These are phyloP conservation scores for Lanius ludovicianus DNA, from an alignment of 2,113 vertebrate genomes.

Conservation along the genomic window DNA sequence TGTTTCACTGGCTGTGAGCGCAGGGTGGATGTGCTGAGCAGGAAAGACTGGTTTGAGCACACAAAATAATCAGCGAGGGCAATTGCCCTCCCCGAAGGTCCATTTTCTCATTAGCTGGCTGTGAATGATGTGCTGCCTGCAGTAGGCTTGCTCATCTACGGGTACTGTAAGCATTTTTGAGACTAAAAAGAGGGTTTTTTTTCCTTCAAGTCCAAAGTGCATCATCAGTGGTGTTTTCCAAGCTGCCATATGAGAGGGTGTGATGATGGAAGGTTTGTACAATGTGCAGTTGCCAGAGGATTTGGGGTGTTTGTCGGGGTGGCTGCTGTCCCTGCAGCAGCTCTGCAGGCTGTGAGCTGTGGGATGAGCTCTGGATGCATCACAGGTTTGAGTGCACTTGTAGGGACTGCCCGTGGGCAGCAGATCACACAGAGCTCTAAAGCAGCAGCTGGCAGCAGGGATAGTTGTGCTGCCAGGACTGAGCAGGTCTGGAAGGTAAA, in stretches of 20 bases:
- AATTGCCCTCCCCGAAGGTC: background rate
- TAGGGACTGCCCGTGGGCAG: background rate
- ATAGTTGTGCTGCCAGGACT: background rate
- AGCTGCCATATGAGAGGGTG: background rate
- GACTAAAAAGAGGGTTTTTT: background rate
- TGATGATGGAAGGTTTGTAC: background rate
- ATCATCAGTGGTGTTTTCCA: background rate
- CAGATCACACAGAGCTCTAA: background rate
- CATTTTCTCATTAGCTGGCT: fast-evolving
- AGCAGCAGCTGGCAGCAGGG: background rate
- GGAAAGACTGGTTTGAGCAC: background rate
- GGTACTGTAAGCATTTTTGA: background rate
- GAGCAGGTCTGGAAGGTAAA: background rate
- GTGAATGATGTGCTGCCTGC: fast-evolving
- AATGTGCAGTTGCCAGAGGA: fast-evolving
- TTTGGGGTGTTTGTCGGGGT: background rate
- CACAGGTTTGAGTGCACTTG: background rate
- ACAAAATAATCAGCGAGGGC: background rate
- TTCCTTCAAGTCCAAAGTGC: background rate
- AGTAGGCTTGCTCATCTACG: background rate
- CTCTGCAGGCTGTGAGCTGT: background rate
- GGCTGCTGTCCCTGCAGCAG: background rate
- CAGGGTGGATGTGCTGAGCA: constrained; percentile 9
- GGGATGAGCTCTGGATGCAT: background rate
- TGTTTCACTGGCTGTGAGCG: background rate